Base-by-base conservation (phyloP, 2,888 invertebrate genomes). In the Ceramica pisi region DNA sequence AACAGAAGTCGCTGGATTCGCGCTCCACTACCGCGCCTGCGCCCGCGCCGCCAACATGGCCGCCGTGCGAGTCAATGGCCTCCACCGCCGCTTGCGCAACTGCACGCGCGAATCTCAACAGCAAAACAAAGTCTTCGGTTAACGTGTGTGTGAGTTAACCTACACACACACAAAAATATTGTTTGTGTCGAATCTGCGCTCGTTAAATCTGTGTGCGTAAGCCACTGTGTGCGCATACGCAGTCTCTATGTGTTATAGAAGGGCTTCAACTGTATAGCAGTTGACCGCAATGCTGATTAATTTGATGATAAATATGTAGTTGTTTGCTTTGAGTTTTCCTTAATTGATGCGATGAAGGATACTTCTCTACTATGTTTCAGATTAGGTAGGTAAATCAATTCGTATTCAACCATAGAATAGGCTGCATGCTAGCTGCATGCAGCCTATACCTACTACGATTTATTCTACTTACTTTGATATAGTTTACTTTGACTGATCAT, bases 31-130 rank as follows among this genome's bases (percentile, higher is more conserved):
- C 92, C 87, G 90, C 90, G 86, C 84, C 88, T 85, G 89, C 88
- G 84, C 57, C 38, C 21, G 21, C 57, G n/a, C 81, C 83, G 85
- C 87, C 91, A 92, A 92, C 88, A 93, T 93, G 94, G 92, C 94
- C 88, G 92, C 92, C 91, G 86, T 91, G 86, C 89, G 93, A 94
- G 96, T 95, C 96, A 96, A 95, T 89, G 96, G 95, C 96, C 96
- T 96, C 96, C 93, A 92, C 88, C 89, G 84, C 90, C 92, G 93
- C 94, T 95, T 95, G 95, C 96, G 95, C 95, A 95, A 95, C 93
- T 88, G 89, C 94, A 93, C 95, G 93, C 95, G 95, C 96, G 95
- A 96, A 96, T 96, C 96, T 96, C 94, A 91, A 94, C 94, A 90
- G 94, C 95, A 94, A 95, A 95, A 95, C 95, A 95, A 94, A 94